These are phyloP conservation scores for Epiblema foenella DNA, from an alignment of 2,888 invertebrate genomes.

Conservation along the genomic window DNA sequence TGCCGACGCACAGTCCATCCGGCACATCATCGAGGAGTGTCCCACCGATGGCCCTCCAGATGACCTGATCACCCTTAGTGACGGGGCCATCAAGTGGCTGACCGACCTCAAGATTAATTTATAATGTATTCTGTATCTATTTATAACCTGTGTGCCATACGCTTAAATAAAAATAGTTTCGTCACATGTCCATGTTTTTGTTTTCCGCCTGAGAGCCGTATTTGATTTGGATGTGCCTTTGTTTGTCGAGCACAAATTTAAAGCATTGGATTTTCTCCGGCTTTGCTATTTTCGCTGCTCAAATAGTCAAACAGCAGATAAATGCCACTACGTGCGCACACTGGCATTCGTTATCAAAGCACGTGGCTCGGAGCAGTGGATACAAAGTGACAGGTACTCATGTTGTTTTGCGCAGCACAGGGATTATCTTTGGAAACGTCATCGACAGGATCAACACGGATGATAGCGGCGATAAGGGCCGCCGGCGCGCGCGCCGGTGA, in stretches of 20 bases:
- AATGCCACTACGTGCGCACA: conserved; percentile 2
- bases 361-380: not conserved
- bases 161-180: too few relatives aligned
- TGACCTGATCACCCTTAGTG: too few relatives aligned
- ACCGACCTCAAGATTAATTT: too few relatives aligned
- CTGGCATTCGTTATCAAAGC: not conserved
- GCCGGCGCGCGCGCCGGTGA: not conserved
- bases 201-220: not conserved
- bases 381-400: conserved; percentile 1
- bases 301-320: not conserved
- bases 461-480: conserved; percentile 1
- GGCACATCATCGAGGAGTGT: too few relatives aligned
- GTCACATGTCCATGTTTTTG: not conserved
- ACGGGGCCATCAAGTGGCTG: too few relatives aligned
- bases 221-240: not conserved
- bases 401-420: not conserved
- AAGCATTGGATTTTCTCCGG: not conserved
- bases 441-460: not conserved
- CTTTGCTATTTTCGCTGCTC: not conserved
- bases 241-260: not conserved
- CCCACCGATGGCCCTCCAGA: too few relatives aligned
- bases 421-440: not conserved
- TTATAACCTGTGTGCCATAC: too few relatives aligned
- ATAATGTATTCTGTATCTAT: too few relatives aligned
- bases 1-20: too few relatives aligned